Evolutionary conservation across 1,140 invertebrate genomes (phyloP).

Genomic region (Drosophila sproati): DNA sequence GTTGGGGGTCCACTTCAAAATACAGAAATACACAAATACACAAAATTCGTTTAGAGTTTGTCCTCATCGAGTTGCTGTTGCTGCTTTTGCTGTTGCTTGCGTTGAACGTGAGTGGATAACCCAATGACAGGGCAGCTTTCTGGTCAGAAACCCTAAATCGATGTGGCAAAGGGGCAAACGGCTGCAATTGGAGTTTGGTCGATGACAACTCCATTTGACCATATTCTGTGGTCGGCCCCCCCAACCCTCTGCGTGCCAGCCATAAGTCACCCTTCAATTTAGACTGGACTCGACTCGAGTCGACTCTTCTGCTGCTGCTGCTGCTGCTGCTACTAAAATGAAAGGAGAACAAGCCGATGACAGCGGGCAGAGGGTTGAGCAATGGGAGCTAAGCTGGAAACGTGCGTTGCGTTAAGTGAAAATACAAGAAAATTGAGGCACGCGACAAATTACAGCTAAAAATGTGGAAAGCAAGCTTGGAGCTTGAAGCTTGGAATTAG

Average conservation of each 20-base stretch:
- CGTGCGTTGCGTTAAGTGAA: conserved; percentile 77
- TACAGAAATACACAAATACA: not conserved
- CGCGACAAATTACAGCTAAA: conserved; percentile 53
- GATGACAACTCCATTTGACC: conserved; percentile 66
- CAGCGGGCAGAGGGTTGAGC: conserved; percentile 34
- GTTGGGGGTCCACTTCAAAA: not conserved
- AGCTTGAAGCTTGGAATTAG: conserved; percentile 36
- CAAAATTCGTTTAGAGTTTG: conserved; percentile 15
- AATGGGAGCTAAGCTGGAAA: conserved; percentile 48
- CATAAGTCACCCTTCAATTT: conserved; percentile 78
- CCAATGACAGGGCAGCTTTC: conserved; percentile 45
- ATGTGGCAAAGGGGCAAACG: conserved; percentile 15
- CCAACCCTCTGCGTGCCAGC: conserved; percentile 28
- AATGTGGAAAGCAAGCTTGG: conserved; percentile 5
- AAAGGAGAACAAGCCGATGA: conserved; percentile 62
- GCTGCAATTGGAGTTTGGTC: conserved; percentile 37
- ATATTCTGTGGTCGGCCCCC: not conserved
- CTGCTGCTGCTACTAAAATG: conserved; percentile 4
- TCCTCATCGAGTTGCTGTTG: not conserved
- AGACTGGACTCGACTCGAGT: not conserved
- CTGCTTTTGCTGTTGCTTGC: not conserved
- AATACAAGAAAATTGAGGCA: conserved; percentile 65
- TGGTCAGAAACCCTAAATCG: conserved; percentile 17
- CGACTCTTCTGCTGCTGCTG: not conserved
- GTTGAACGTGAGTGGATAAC: conserved; percentile 42